Conservation (phyloP, 2,797 vertebrate species). For the Neosilurus hyrtlii region DNA sequence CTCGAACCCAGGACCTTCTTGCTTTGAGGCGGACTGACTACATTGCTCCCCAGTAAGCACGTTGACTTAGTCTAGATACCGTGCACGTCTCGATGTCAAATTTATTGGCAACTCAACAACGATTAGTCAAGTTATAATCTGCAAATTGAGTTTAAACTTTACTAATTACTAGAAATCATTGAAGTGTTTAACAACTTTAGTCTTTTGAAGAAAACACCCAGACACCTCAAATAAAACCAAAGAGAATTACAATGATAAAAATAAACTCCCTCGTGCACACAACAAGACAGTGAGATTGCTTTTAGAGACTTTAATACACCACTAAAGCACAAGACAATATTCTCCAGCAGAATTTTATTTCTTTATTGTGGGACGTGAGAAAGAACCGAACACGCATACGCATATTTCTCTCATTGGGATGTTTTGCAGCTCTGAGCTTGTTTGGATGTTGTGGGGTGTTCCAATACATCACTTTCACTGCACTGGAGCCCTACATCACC, state of each 20-base stretch:
- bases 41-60: no score
- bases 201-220: neutral
- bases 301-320: conserved; percentile 21
- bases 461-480: neutral
- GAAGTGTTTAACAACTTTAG: neutral
- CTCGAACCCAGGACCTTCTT: no score
- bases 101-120: no score
- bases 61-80: no score
- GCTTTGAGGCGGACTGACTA: no score
- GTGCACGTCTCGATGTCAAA: no score
- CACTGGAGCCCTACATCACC: neutral
- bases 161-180: no score
- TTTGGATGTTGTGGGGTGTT: neutral
- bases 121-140: no score
- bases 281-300: conserved; percentile 22
- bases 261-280: neutral
- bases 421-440: neutral
- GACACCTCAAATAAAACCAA: neutral
- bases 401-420: neutral
- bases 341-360: conserved; percentile 1
- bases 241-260: conserved; percentile 17
- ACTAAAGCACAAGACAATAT: conserved; percentile 23
- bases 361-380: neutral
- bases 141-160: no score
- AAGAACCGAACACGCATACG: neutral